Base-by-base conservation (phyloP, 2,888 invertebrate species). In the Volucella zonaria region DNA sequence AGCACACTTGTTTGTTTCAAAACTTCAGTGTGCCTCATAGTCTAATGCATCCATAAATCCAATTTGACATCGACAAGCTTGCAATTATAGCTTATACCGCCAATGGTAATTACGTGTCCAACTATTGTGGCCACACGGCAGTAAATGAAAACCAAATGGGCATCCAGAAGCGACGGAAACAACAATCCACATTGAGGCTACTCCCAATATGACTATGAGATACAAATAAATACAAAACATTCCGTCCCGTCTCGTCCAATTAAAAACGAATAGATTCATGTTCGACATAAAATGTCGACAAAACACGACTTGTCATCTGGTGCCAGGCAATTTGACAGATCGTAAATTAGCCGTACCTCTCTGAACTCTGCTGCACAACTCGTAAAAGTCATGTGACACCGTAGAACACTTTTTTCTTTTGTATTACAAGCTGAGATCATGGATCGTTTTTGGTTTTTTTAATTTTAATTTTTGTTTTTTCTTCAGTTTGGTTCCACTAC, bases 321-420 rank as follows among this genome's bases (percentile, higher is more conserved):
- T 73, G 81, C 59, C 66, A 38, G 52, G 49, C 68, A 68, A 18
- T 74, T 75, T 85, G 85, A 85, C 85, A 81, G 81, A 62, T 81
- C 85, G 73, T 85, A 85, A 85, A 85, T 85, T 73, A 85, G 31
- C 6, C 31, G 31, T 31, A 31, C 31, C 31, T 77, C 10, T 23
- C 43, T 10, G 10, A 47, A 15, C 38, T 23, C n/a, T 40, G 45
- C 2, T 31, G 47, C 40, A 52, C n/a, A n/a, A 6, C 61, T 45
- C 68, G 51, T 82, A 82, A 82, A 79, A 82, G 40, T 52, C 70
- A 47, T 23, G 58, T 38, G 59, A 71, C 59, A 71, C 51, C 40
- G 18, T 61, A 8, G n/a, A 49, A 58, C 71, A 58, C 31, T 45
- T 58, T 77, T 18, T 31, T 49, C 31, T 42, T 66, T 82, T 82